These are phyloP conservation scores for Galemys pyrenaicus DNA, from an alignment of 2,113 vertebrate genomes.

Conservation along the genomic window DNA sequence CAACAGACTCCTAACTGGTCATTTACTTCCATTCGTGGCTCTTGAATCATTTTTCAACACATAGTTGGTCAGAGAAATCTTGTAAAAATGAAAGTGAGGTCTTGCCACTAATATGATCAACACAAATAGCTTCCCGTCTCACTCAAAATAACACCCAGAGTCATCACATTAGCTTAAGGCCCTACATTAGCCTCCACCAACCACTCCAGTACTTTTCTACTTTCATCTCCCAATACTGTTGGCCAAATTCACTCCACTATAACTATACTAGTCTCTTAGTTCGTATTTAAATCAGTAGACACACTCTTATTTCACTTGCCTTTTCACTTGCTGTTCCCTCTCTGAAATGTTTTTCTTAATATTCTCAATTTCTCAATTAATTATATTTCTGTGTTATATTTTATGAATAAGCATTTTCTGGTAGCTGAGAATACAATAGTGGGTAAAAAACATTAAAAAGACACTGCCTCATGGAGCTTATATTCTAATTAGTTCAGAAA, in stretches of 20 bases:
- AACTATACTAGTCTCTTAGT: background rate
- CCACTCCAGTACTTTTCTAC: background rate
- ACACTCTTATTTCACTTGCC: background rate
- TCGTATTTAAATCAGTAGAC: background rate
- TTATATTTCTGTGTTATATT: background rate
- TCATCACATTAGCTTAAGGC: background rate
- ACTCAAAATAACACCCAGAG: background rate
- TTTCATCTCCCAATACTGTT: background rate
- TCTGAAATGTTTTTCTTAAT: background rate
- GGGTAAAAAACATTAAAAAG: background rate
- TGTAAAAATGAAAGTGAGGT: slow-evolving; percentile 14
- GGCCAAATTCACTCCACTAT: background rate
- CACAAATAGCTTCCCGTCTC: background rate
- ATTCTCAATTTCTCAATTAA: background rate
- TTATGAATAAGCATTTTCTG: background rate
- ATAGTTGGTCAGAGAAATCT: background rate
- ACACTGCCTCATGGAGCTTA: background rate
- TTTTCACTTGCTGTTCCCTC: background rate
- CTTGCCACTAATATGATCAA: background rate
- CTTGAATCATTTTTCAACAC: slow-evolving; percentile 18
- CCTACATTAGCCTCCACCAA: background rate
- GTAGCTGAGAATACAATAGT: background rate
- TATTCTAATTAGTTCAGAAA: background rate
- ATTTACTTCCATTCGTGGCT: slow-evolving; percentile 36
- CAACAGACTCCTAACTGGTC: slow-evolving; percentile 4